Conservation (phyloP, 2,113 vertebrate genomes). For the Panurus biarmicus region DNA sequence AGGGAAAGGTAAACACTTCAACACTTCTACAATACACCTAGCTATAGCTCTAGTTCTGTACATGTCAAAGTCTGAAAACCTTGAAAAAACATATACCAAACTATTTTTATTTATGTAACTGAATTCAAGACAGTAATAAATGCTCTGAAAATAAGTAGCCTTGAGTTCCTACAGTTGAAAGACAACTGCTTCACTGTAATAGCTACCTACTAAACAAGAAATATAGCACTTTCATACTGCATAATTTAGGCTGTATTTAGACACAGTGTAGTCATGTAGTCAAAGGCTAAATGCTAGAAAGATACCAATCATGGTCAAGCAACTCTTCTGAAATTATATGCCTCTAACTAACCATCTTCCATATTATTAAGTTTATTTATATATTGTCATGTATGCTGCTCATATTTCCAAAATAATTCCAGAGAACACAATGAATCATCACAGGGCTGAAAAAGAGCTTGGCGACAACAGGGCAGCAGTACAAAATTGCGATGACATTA, state of each 20-base stretch:
- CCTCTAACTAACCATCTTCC: neutral
- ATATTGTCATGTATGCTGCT: neutral
- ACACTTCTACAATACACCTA: neutral
- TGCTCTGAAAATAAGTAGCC: neutral
- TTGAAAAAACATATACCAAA: neutral
- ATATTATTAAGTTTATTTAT: conserved; percentile 8
- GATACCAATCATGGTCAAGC: conserved; percentile 33
- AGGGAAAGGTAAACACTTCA: neutral
- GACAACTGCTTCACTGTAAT: neutral
- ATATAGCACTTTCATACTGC: neutral
- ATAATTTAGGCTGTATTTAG: conserved; percentile 42
- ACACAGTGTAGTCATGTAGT: neutral
- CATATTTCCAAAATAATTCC: neutral
- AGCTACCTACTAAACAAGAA: conserved; percentile 1
- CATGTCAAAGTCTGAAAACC: neutral
- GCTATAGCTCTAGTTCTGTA: neutral
- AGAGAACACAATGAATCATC: neutral
- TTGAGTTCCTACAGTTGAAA: neutral
- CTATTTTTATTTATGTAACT: neutral
- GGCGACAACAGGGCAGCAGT: neutral
- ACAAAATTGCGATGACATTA: neutral
- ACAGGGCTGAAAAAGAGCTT: neutral
- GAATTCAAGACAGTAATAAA: neutral
- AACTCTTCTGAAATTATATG: conserved; percentile 40
- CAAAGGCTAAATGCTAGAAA: neutral